These are phyloP conservation scores for Rhopilema esculentum DNA, from an alignment of 30 jellyfish, hydroid and myxozoan genomes.

Conservation along the genomic window DNA sequence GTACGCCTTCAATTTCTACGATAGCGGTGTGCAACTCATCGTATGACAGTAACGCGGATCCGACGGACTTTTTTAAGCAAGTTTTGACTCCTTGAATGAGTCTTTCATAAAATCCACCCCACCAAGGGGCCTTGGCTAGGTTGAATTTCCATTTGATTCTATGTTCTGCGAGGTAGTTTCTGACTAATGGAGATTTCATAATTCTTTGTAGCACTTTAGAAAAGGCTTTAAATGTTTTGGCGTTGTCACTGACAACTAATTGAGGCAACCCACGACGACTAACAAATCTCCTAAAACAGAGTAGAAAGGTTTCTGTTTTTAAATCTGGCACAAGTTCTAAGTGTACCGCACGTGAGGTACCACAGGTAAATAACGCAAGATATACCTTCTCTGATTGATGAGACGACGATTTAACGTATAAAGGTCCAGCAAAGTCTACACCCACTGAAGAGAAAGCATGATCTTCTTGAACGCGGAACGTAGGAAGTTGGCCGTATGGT, in stretches of 20 bases:
- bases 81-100: conserved; percentile 8
- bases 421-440: conserved; percentile 56
- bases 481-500: conserved; percentile 9
- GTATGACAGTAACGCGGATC: not conserved
- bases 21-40: conserved; percentile 20
- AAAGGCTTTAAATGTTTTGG: too few relatives aligned
- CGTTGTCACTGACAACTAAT: conserved; percentile 7
- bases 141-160: conserved; percentile 23
- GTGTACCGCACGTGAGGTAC: too few relatives aligned
- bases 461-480: conserved; percentile 26
- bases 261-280: conserved; percentile 40
- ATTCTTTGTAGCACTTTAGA: conserved; percentile 15
- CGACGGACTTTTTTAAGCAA: not conserved
- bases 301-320: conserved; percentile 7
- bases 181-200: not conserved
- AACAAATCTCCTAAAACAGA: conserved; percentile 33
- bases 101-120: conserved; percentile 44
- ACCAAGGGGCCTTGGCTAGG: conserved; percentile 50
- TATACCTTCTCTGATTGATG: conserved; percentile 4
- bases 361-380: conserved; percentile 37
- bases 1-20: too few relatives aligned
- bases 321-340: conserved; percentile 7
- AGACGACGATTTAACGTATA: not conserved
- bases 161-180: too few relatives aligned
- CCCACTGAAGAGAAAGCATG: conserved; percentile 35